Evolutionary conservation across 2,888 invertebrate genomes (phyloP).

Genomic region (Drepanosiphum platanoidis): DNA sequence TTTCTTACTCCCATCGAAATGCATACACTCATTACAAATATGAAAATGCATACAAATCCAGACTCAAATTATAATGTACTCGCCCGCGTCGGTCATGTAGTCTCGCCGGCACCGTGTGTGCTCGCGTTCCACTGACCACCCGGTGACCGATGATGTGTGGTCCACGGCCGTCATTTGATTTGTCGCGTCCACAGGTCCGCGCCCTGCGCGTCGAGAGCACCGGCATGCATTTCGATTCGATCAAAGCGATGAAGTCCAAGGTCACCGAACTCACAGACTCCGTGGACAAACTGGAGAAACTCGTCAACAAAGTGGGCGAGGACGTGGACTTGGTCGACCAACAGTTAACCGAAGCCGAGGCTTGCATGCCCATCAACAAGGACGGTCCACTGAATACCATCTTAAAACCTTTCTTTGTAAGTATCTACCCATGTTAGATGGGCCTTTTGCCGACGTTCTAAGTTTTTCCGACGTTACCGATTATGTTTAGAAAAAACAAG

Average conservation of each 20-base stretch:
- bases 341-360: slow-evolving; percentile 55
- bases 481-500: slow-evolving; percentile 54
- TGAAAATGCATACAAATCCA: too few relatives aligned
- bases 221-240: slow-evolving; percentile 43
- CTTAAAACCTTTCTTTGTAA: slow-evolving; percentile 58
- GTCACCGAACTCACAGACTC: slow-evolving; percentile 20
- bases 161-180: too few relatives aligned
- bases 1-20: too few relatives aligned
- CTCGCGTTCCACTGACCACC: too few relatives aligned
- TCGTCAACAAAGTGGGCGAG: slow-evolving; percentile 41
- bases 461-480: background rate
- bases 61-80: too few relatives aligned
- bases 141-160: background rate
- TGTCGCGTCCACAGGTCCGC: too few relatives aligned
- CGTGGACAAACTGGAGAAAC: slow-evolving; percentile 44
- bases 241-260: slow-evolving; percentile 49
- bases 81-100: too few relatives aligned
- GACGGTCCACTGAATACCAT: slow-evolving; percentile 55
- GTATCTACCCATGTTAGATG: background rate
- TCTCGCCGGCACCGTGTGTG: background rate
- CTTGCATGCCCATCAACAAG: slow-evolving; percentile 52
- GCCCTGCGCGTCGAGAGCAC: slow-evolving; percentile 51
- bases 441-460: background rate
- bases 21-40: too few relatives aligned
- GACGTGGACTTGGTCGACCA: slow-evolving; percentile 50